A percentile compares a stretch with the other conserved stretches of the same genome.
Evolutionary conservation across 2,113 vertebrate genomes (phyloP).

Genomic region (Phaethon lepturus): DNA sequence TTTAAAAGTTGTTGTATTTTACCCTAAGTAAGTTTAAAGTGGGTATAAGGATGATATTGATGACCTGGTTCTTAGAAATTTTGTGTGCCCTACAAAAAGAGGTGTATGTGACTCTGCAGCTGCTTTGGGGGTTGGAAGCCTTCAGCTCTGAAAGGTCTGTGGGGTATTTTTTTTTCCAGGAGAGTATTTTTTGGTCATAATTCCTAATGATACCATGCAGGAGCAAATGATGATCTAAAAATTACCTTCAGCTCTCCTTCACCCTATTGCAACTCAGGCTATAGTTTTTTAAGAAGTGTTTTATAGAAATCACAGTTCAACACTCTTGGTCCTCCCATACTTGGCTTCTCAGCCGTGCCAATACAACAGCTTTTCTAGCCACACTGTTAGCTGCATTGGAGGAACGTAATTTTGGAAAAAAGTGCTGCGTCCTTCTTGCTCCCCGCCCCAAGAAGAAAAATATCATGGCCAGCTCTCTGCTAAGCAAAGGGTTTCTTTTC

Average conservation of each 20-base stretch:
- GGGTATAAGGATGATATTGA: neutral
- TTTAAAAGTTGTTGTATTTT: neutral
- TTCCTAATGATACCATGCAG: neutral
- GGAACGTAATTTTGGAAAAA: neutral
- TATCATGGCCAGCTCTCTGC: neutral
- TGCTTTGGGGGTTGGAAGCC: neutral
- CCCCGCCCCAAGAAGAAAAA: neutral
- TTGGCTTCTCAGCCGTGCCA: neutral
- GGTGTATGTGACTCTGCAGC: neutral
- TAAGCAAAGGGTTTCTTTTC: neutral
- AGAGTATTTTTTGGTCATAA: neutral
- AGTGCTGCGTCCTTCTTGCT: neutral
- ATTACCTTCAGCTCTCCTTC: neutral
- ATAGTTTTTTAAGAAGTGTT: neutral
- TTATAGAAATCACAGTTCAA: neutral
- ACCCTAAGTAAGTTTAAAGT: neutral
- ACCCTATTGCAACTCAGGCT: neutral
- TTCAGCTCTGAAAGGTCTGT: neutral
- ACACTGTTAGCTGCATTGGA: neutral
- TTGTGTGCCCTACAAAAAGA: neutral
- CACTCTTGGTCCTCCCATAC: neutral
- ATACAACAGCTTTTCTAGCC: neutral
- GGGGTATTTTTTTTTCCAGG: neutral
- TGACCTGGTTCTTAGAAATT: neutral
- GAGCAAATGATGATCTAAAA: neutral